Evolutionary conservation across 1,140 invertebrate genomes (phyloP).

Genomic region (Drosophila santomea): DNA sequence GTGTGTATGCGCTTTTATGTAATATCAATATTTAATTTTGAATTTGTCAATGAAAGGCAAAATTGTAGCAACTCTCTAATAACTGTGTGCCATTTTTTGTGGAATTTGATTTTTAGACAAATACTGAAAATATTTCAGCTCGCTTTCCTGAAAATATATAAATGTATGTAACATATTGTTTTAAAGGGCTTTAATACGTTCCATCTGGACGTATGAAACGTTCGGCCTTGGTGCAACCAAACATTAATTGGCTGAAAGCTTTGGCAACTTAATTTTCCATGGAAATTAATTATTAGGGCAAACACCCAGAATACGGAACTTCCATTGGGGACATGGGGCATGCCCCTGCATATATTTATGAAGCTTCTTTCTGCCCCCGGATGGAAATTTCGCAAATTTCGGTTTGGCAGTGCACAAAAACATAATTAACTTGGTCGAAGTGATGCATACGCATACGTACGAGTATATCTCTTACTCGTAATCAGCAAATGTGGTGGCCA

Average conservation of each 20-base stretch:
- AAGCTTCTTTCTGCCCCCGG: slow-evolving; percentile 21
- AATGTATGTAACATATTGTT: not conserved
- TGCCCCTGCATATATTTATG: slow-evolving; percentile 49
- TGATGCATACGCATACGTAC: slow-evolving; percentile 15
- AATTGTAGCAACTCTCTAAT: slow-evolving; percentile 32
- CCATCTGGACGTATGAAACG: slow-evolving; percentile 7
- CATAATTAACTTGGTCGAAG: slow-evolving; percentile 47
- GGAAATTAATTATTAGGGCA: slow-evolving; percentile 50
- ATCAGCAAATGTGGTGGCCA: slow-evolving; percentile 3
- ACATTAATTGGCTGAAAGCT: slow-evolving; percentile 46
- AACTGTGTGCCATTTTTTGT: slow-evolving; percentile 38
- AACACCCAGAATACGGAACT: slow-evolving; percentile 32
- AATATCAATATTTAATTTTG: slow-evolving; percentile 70
- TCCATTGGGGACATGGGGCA: slow-evolving; percentile 24
- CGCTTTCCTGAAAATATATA: slow-evolving; percentile 25
- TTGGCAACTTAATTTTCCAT: slow-evolving; percentile 47
- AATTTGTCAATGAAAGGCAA: slow-evolving; percentile 50
- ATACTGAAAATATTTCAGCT: slow-evolving; percentile 33
- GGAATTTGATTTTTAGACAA: slow-evolving; percentile 36
- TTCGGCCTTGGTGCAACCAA: slow-evolving; percentile 3
- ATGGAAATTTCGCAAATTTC: slow-evolving; percentile 30
- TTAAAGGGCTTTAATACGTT: slow-evolving; percentile 9
- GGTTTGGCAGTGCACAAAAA: slow-evolving; percentile 27
- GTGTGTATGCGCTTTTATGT: slow-evolving; percentile 42
- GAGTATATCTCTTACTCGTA: not conserved